phyloP scores from a whole-genome alignment of 1,140 invertebrate genomes.

The Calliphora vicina region DNA sequence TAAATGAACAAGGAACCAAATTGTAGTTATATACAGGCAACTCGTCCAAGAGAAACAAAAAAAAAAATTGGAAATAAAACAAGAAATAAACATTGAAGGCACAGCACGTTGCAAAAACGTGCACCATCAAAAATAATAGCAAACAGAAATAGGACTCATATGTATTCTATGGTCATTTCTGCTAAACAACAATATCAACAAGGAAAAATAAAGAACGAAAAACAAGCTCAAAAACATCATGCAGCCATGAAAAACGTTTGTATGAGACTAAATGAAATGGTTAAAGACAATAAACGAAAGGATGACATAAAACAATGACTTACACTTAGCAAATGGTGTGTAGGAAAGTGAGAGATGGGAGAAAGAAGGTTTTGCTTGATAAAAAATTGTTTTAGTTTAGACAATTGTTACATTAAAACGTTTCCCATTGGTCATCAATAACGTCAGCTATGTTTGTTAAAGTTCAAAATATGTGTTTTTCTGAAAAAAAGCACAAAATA shows the following conservation, averaged over 20 bases:
- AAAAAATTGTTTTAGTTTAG: not conserved
- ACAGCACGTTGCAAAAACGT: constrained; percentile 27
- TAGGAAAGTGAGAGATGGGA: too few species aligned
- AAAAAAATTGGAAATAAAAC: not conserved
- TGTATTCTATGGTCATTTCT: constrained; percentile 26
- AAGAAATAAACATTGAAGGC: constrained; percentile 15
- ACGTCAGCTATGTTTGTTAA: not conserved
- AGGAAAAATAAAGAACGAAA: not conserved
- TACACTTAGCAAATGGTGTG: not conserved
- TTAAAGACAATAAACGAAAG: not conserved
- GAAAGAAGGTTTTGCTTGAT: not conserved
- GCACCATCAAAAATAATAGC: constrained; percentile 33
- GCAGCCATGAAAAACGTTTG: not conserved
- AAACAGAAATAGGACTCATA: constrained; percentile 21
- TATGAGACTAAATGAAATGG: not conserved
- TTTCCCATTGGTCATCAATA: constrained; percentile 9
- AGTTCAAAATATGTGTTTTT: not conserved
- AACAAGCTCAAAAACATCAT: not conserved
- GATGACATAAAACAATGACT: not conserved
- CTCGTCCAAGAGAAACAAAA: too few species aligned
- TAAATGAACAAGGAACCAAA: not conserved
- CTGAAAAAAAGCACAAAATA: not conserved
- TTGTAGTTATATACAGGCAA: too few species aligned
- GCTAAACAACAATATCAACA: too few species aligned
- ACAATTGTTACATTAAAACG: constrained; percentile 7